Evolutionary conservation across 2,797 vertebrate species (phyloP).

Genomic region (Scarus forsteni): DNA sequence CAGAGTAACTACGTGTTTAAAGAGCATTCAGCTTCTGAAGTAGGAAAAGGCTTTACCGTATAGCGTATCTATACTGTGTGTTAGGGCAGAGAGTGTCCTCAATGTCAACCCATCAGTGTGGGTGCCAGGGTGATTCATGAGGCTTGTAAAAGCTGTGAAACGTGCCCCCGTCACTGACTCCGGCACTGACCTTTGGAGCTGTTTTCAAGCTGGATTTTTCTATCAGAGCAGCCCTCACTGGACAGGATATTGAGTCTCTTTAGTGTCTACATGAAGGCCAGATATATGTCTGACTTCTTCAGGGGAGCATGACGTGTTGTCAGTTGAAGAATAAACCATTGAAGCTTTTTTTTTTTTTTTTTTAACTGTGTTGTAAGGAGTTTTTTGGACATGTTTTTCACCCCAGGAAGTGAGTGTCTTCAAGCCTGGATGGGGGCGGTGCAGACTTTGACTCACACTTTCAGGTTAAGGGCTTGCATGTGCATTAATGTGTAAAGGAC

Average conservation of each 20-base stretch:
- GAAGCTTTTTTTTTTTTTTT: too few relatives aligned
- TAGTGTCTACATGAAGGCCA: neutral
- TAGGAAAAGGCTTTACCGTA: neutral
- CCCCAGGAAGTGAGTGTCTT: slow-evolving; percentile 50
- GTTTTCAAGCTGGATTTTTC: slow-evolving; percentile 1
- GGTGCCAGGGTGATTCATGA: slow-evolving; percentile 33
- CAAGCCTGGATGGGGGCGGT: slow-evolving; percentile 35
- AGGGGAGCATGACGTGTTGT: slow-evolving; percentile 19
- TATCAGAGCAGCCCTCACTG: neutral
- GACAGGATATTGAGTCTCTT: neutral
- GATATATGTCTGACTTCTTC: neutral
- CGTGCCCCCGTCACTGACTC: slow-evolving; percentile 10
- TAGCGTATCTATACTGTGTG: neutral
- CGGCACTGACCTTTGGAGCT: slow-evolving; percentile 34
- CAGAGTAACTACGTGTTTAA: slow-evolving; percentile 1
- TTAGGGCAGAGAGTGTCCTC: slow-evolving; percentile 14
- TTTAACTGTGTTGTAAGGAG: too few relatives aligned
- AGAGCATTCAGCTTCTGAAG: neutral
- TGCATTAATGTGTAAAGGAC: neutral
- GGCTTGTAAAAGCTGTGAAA: slow-evolving; percentile 49
- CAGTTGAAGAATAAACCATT: slow-evolving; percentile 24
- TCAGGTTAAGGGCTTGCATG: slow-evolving; percentile 53
- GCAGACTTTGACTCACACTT: slow-evolving; percentile 61
- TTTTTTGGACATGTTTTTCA: slow-evolving; percentile 55
- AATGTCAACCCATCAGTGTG: slow-evolving; percentile 10